Base-by-base conservation (phyloP, 2,888 invertebrate genomes). In the Ecliptopera silaceata region DNA sequence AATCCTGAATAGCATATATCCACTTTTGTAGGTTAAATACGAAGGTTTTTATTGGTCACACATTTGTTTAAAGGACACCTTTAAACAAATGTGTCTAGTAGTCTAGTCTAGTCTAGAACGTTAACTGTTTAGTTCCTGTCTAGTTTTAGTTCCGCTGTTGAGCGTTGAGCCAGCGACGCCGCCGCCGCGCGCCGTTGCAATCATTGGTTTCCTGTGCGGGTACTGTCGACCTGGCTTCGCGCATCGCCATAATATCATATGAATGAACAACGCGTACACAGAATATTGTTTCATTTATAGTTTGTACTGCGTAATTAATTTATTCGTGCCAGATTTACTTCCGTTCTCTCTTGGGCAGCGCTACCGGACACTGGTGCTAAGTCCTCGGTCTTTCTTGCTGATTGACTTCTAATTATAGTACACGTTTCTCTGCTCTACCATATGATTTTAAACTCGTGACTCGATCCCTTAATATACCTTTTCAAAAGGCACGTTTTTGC, bases 321-420 rank as follows among this genome's bases (percentile, higher is more conserved):
- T 85, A 86, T 62, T 84, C 76, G 85, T 83, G 86, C 83, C 82
- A 85, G 84, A 79, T 80, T 71, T 75, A 79, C 82, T 88, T 88
- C 89, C 88, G 85, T 77, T 83, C 82, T 82, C 84, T 83, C 82
- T 82, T 84, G 84, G 82, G 80, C 42, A 41, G 36, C 26, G 38
- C 15, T 15, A 29, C 45, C 46, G 49, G 32, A 59, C 60, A 59
- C 61, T 59, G 51, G 77, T 82, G 82, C 79, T 79, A 74, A 74
- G 75, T 77, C 78, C 77, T 78, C 79, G 77, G 80, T 82, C 84
- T 86, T 88, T 85, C 88, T 86, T 80, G 78, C 80, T 85, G 87
- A 88, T 89, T 86, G 88, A 84, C 78, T 78, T 88, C 88, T 89
- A 88, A 89, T 88, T 88, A 88, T 88, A 90, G 88, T 85, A 77